Percentiles rank a stretch among this genome's conserved stretches.
Conservation (phyloP, 2,797 vertebrate genomes). For the Pseudomugil tenellus region DNA sequence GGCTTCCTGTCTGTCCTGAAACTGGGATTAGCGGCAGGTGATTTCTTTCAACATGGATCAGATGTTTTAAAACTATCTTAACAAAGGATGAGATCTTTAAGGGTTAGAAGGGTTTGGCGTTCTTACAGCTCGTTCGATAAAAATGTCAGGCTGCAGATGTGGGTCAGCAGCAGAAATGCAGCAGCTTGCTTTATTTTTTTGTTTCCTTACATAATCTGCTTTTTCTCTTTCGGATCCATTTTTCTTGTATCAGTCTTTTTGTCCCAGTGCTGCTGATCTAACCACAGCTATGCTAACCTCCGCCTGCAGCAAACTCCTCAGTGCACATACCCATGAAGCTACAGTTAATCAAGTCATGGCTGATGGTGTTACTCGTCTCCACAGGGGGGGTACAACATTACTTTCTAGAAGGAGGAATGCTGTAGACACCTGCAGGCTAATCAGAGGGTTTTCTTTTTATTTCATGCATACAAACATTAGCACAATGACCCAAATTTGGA, state of each 20-base stretch:
- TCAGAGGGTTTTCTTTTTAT: neutral
- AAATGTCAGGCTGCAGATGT: conserved; percentile 38
- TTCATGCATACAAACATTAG: conserved; percentile 3
- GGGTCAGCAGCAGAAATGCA: conserved; percentile 47
- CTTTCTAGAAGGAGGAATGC: conserved; percentile 3
- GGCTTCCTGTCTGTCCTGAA: conserved; percentile 25
- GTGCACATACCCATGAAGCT: conserved; percentile 17
- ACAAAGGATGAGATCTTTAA: conserved; percentile 22
- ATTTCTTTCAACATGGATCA: conserved; percentile 44
- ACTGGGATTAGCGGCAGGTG: conserved; percentile 61
- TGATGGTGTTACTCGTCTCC: conserved; percentile 15
- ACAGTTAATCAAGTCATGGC: conserved; percentile 36
- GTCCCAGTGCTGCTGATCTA: conserved; percentile 12
- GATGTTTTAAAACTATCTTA: conserved; percentile 24
- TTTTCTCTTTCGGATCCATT: neutral
- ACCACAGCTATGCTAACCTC: neutral
- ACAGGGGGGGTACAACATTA: neutral
- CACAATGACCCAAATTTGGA: neutral
- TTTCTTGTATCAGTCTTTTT: conserved; percentile 14
- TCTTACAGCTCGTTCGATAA: conserved; percentile 19
- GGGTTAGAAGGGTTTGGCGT: conserved; percentile 12
- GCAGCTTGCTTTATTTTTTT: conserved; percentile 5
- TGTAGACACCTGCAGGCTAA: neutral
- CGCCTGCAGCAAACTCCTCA: conserved; percentile 34
- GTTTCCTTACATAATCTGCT: neutral